Percentiles rank a stretch among this genome's conserved stretches.
Conservation (phyloP, 2,113 vertebrate species). For the Indicator maculatus region DNA sequence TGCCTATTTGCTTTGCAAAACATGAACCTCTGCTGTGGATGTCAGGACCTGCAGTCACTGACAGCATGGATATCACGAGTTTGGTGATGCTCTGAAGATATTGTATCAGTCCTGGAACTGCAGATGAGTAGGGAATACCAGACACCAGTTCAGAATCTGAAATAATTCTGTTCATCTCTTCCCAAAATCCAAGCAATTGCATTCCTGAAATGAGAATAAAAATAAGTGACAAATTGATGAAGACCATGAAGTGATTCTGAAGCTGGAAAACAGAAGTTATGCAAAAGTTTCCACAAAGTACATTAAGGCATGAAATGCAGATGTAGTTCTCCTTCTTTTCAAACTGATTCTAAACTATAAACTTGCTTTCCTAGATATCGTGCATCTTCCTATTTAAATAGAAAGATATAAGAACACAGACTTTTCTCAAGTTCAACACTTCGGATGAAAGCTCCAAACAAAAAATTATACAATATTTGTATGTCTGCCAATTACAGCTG, state of each 20-base stretch:
- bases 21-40: constrained; percentile 13
- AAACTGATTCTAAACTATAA: background rate
- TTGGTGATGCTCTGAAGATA: constrained; percentile 88
- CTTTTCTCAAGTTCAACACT: background rate
- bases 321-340: background rate
- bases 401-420: background rate
- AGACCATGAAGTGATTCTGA: background rate
- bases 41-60: constrained; percentile 24
- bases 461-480: background rate
- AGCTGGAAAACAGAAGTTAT: background rate
- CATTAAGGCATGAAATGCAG: background rate
- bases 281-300: background rate
- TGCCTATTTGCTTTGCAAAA: background rate
- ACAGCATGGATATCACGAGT: constrained; percentile 74
- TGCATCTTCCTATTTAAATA: background rate
- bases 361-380: background rate
- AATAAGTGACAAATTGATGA: background rate
- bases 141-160: constrained; percentile 80
- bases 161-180: constrained; percentile 74
- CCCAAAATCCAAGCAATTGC: constrained; percentile 76
- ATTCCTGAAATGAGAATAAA: constrained; percentile 72
- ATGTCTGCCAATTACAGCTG: background rate
- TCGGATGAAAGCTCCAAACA: background rate
- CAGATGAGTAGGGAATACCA: constrained; percentile 34
- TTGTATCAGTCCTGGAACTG: constrained; percentile 82